Evolutionary conservation across 2,797 vertebrate species (phyloP).

Genomic region (Sebastes steindachneri): DNA sequence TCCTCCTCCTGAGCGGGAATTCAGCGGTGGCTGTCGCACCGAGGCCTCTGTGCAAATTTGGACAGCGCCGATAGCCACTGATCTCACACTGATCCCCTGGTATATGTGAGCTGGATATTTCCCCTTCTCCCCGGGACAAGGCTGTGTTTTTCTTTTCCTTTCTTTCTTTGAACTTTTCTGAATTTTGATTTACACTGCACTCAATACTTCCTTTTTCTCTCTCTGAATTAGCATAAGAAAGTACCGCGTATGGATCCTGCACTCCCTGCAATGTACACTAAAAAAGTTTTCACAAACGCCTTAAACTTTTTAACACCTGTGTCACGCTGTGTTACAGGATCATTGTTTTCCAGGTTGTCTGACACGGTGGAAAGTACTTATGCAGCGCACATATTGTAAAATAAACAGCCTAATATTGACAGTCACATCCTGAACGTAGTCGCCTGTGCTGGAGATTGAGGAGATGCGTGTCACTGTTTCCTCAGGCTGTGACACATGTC

Average conservation of each 20-base stretch:
- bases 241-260: slow-evolving; percentile 22
- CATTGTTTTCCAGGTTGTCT: slow-evolving; percentile 26
- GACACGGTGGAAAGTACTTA: slow-evolving; percentile 21
- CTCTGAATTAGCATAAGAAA: slow-evolving; percentile 51
- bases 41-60: slow-evolving; percentile 35
- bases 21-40: background rate
- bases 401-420: slow-evolving; percentile 58
- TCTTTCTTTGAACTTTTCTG: slow-evolving; percentile 58
- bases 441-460: slow-evolving; percentile 41
- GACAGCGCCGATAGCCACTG: slow-evolving; percentile 43
- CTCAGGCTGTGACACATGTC: slow-evolving; percentile 79
- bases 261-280: slow-evolving; percentile 15
- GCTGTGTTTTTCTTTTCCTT: slow-evolving; percentile 9
- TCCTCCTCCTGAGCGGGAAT: slow-evolving; percentile 7
- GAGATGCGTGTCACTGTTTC: slow-evolving; percentile 56
- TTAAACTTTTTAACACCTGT: slow-evolving; percentile 55
- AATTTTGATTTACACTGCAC: slow-evolving; percentile 56
- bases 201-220: slow-evolving; percentile 14
- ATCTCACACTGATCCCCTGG: slow-evolving; percentile 60
- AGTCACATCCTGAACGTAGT: slow-evolving; percentile 37
- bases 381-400: slow-evolving; percentile 29
- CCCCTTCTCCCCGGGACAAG: slow-evolving; percentile 17
- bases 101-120: slow-evolving; percentile 45
- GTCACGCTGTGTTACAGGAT: slow-evolving; percentile 9
- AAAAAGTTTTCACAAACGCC: slow-evolving; percentile 56